These are phyloP conservation scores for Edolisoma coerulescens DNA, from an alignment of 2,113 vertebrate genomes.

Conservation along the genomic window DNA sequence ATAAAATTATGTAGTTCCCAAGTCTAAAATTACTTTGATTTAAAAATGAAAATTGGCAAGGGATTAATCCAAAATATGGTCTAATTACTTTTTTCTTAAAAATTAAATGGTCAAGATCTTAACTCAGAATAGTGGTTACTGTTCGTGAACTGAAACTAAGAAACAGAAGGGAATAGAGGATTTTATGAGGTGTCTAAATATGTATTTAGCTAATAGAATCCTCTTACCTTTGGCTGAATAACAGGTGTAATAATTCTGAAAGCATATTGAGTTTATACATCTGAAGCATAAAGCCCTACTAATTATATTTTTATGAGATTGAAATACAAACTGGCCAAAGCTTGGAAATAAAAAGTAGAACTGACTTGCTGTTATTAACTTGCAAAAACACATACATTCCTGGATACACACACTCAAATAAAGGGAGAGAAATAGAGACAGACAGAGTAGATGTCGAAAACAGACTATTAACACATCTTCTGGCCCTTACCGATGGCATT, in stretches of 20 bases:
- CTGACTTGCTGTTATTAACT: conserved; percentile 35
- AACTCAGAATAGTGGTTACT: conserved; percentile 36
- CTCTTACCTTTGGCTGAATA: conserved; percentile 54
- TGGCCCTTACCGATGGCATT: conserved; percentile 3
- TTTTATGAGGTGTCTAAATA: conserved; percentile 60
- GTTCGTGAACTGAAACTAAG: conserved; percentile 48
- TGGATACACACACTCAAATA: background rate
- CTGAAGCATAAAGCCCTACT: conserved; percentile 18
- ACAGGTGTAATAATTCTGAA: conserved; percentile 57
- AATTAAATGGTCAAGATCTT: conserved; percentile 65
- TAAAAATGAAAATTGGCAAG: conserved; percentile 66
- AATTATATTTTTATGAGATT: conserved; percentile 51
- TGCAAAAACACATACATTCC: background rate
- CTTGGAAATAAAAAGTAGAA: conserved; percentile 46
- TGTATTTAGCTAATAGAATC: conserved; percentile 64
- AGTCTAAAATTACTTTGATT: conserved; percentile 65
- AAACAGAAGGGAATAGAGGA: background rate
- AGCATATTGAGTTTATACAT: conserved; percentile 48
- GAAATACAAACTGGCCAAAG: conserved; percentile 53
- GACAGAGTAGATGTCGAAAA: background rate
- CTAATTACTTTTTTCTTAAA: conserved; percentile 60
- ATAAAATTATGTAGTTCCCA: conserved; percentile 54
- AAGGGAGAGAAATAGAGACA: background rate
- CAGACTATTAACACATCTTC: background rate
- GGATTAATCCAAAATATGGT: conserved; percentile 60